phyloP scores from a whole-genome alignment of 1,140 invertebrate genomes.

The Drosophila orosa region DNA sequence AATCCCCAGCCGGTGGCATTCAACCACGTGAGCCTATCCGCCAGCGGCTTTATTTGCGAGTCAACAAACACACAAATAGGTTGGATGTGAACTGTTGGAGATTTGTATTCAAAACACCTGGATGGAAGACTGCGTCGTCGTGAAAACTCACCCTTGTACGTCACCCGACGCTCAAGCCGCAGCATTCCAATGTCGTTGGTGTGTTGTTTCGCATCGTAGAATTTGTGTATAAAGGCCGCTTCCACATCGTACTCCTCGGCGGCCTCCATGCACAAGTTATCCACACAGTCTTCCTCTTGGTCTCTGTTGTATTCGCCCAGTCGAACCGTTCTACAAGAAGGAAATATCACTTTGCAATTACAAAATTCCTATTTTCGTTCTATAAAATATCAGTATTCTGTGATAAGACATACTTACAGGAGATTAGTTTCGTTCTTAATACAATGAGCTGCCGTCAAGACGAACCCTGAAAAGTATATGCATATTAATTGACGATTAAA shows the following conservation, averaged over 20 bases:
- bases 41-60: neutral
- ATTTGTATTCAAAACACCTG: neutral
- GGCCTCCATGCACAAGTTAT: neutral
- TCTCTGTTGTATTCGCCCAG: constrained; percentile 20
- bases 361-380: neutral
- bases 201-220: neutral
- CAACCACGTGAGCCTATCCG: neutral
- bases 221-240: neutral
- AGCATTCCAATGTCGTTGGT: constrained; percentile 17
- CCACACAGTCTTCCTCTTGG: neutral
- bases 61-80: constrained; percentile 19
- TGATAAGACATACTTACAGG: neutral
- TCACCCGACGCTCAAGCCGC: constrained; percentile 4
- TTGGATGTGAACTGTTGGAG: constrained; percentile 5
- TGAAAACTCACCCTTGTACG: constrained; percentile 1
- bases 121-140: no score
- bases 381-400: neutral
- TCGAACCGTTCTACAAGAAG: neutral
- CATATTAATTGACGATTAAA: no score
- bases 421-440: accelerated
- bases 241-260: neutral
- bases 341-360: neutral
- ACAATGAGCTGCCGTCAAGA: constrained; percentile 20
- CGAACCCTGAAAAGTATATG: constrained; percentile 13
- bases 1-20: constrained; percentile 6